Conservation (phyloP, 2,113 vertebrate genomes). For the Ardeotis arabs region DNA sequence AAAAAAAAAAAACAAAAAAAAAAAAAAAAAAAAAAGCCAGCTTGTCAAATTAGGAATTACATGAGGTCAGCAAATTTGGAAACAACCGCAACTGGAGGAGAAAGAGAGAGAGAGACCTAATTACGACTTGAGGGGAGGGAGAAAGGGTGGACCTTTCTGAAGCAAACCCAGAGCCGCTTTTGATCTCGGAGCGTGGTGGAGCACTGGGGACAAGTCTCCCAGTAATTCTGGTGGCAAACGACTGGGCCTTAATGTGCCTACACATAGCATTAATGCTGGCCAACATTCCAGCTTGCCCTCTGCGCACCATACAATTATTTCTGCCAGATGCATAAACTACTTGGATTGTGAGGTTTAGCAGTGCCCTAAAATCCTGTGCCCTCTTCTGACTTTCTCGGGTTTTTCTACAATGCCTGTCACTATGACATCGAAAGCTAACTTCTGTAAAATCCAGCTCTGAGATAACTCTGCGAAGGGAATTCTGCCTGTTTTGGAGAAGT, state of each 20-base stretch:
- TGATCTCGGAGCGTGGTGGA: background rate
- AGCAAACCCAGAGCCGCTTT: background rate
- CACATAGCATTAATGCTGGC: background rate
- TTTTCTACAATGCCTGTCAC: background rate
- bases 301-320: background rate
- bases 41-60: slow-evolving; percentile 65
- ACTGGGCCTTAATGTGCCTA: background rate
- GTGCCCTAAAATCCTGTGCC: background rate
- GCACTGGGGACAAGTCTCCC: background rate
- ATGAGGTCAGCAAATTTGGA: slow-evolving; percentile 66
- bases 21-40: background rate
- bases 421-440: background rate
- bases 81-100: slow-evolving; percentile 2
- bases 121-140: slow-evolving; percentile 18
- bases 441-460: background rate
- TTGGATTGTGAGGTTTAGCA: background rate
- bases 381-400: background rate
- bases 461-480: background rate
- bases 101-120: slow-evolving; percentile 39
- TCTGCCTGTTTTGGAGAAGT: background rate
- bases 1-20: background rate
- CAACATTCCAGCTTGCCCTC: background rate
- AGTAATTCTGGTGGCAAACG: background rate
- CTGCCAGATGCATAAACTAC: background rate
- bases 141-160: background rate